Base-by-base conservation (phyloP, 1,140 invertebrate species). In the Apis cerana region DNA sequence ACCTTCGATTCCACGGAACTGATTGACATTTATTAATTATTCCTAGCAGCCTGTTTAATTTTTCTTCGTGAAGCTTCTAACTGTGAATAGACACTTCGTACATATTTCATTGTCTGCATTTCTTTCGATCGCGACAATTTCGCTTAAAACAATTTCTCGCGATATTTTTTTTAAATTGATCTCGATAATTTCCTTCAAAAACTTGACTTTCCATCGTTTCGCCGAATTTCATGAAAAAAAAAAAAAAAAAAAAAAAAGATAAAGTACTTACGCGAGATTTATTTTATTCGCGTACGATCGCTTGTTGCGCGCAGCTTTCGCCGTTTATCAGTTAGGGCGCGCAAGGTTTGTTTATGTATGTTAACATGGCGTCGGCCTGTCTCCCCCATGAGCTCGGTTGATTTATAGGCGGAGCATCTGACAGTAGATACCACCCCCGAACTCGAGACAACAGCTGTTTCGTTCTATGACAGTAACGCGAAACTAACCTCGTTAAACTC, bases 391-490 rank as follows among this genome's bases (percentile, higher is more conserved):
- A 89, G 87, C 85, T 86, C 87, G 86, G 89, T 92, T 94, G 92
- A 94, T 93, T 94, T 93, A 93, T 94, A 93, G 93, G 93, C 92
- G 93, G 93, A 94, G 93, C 93, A 92, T 93, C 92, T 91, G 92
- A 93, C 92, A 92, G 92, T 89, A 90, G 90, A 92, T 88, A 90
- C 91, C 92, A 93, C 92, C 92, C 92, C 88, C 87, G 83, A 83
- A 88, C 85, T 84, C 84, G 56, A 62, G 85, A 85, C 89, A 89
- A 91, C 92, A 93, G 91, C 92, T 92, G 91, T 91, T 93, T 85
- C 81, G 21, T 76, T 78, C 33, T 21, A 5, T n/a, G 8, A 4
- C 2, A n/a, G 17, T 3, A 71, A 54, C 23, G 50, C 5, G n/a
- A 56, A 23, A 21, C 8, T 71, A 54, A 43, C 21, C 21, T 48